These are phyloP conservation scores for Matsumurasca onukii DNA, from an alignment of 1,140 invertebrate genomes.

Conservation along the genomic window DNA sequence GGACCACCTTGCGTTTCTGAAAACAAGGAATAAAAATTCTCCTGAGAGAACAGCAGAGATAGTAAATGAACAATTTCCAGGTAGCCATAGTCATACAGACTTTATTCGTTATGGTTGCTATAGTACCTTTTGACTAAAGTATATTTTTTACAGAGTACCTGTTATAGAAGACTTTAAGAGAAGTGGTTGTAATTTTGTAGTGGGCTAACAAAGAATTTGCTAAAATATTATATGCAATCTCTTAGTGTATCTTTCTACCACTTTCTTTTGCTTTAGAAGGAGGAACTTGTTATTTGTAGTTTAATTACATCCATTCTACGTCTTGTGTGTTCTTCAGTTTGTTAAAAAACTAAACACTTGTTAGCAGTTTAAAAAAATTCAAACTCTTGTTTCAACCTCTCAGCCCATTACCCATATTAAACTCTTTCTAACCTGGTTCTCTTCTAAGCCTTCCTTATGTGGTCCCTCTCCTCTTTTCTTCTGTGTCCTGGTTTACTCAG, in stretches of 20 bases:
- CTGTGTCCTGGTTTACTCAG: background rate
- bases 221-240: no score
- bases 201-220: background rate
- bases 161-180: background rate
- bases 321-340: no score
- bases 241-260: no score
- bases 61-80: conserved; percentile 7
- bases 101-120: background rate
- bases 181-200: background rate
- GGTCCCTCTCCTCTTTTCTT: background rate
- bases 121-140: background rate
- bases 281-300: no score
- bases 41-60: conserved; percentile 14
- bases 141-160: background rate
- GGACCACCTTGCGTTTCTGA: conserved; percentile 4
- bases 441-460: background rate
- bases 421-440: background rate
- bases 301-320: no score
- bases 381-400: background rate
- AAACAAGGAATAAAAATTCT: conserved; percentile 2
- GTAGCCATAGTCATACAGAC: background rate
- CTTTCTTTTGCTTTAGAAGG: no score
- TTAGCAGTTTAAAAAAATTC: background rate
- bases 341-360: no score
- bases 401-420: background rate